Evolutionary conservation across 2,888 invertebrate species (phyloP).

Genomic region (Sericinus montela): DNA sequence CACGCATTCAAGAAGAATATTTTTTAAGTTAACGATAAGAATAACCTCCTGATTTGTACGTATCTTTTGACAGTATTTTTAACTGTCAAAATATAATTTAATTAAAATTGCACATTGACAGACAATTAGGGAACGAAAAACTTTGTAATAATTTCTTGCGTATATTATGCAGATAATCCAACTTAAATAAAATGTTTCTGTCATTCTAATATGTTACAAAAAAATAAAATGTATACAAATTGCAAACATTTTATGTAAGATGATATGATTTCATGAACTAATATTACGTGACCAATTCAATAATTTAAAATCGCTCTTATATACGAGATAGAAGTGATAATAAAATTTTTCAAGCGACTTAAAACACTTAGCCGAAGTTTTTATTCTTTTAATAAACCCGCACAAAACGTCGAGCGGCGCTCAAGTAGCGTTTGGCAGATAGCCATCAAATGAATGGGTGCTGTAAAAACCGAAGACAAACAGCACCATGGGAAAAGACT

Average conservation of each 20-base stretch:
- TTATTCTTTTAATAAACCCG: constrained; percentile 21
- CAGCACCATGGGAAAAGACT: constrained; percentile 2
- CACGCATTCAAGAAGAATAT: constrained; percentile 43
- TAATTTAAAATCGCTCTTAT: constrained; percentile 10
- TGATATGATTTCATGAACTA: constrained; percentile 27
- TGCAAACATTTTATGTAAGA: constrained; percentile 59
- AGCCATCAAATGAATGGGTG: constrained; percentile 25
- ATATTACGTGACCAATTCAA: constrained; percentile 10
- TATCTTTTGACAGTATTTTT: too few species aligned
- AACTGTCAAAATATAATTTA: too few species aligned
- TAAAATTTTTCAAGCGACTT: constrained; percentile 15
- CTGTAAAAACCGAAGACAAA: constrained; percentile 19
- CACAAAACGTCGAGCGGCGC: constrained; percentile 25
- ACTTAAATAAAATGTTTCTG: too few species aligned
- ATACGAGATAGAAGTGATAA: constrained; percentile 12
- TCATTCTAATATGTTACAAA: too few species aligned
- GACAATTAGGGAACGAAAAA: too few species aligned
- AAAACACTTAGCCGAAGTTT: constrained; percentile 22
- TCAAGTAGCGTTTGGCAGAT: constrained; percentile 31
- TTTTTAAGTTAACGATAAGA: constrained; percentile 46
- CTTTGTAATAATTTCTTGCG: too few species aligned
- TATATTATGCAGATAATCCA: too few species aligned
- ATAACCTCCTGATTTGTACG: constrained; percentile 44
- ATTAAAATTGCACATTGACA: too few species aligned
- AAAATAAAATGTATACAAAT: too few species aligned